Percentiles rank a stretch among this genome's conserved stretches.
phyloP scores from a whole-genome alignment of 2,888 invertebrate genomes.

The Pasiphila rectangulata region DNA sequence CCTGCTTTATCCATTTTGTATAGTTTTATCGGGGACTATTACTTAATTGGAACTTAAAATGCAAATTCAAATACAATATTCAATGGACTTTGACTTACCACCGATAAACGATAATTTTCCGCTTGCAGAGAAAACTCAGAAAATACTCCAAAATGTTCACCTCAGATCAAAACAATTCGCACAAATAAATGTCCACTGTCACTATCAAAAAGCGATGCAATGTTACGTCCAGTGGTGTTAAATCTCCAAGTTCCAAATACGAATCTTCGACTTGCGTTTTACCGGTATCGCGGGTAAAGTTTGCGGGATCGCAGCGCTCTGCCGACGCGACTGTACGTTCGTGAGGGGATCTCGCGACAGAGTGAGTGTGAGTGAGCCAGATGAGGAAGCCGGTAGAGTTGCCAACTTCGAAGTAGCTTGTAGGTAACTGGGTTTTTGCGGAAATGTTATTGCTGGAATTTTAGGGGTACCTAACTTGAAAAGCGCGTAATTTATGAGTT shows the following conservation, averaged over 20 bases:
- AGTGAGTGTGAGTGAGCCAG: slow-evolving; percentile 61
- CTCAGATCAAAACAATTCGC: slow-evolving; percentile 61
- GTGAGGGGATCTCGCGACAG: slow-evolving; percentile 56
- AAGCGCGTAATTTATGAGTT: too few species aligned
- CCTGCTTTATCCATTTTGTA: too few species aligned
- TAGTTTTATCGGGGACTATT: too few species aligned
- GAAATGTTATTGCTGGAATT: neutral
- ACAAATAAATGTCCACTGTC: slow-evolving; percentile 60
- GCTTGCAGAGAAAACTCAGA: slow-evolving; percentile 28
- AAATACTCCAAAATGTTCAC: slow-evolving; percentile 32
- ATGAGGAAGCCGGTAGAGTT: slow-evolving; percentile 27
- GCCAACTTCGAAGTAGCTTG: slow-evolving; percentile 30
- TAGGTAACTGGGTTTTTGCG: neutral
- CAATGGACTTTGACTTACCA: slow-evolving; percentile 18
- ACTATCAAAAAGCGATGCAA: slow-evolving; percentile 47
- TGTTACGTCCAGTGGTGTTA: slow-evolving; percentile 19
- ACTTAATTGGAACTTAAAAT: neutral
- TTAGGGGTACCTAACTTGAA: neutral
- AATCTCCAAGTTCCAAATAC: slow-evolving; percentile 20
- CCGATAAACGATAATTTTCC: slow-evolving; percentile 19
- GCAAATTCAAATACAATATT: neutral
- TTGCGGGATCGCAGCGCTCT: slow-evolving; percentile 43
- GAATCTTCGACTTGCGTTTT: slow-evolving; percentile 13
- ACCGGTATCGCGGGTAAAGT: slow-evolving; percentile 64
- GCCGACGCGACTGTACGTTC: slow-evolving; percentile 48